Conservation (phyloP, 2,888 invertebrate species). For the Autographa pulchrina region DNA sequence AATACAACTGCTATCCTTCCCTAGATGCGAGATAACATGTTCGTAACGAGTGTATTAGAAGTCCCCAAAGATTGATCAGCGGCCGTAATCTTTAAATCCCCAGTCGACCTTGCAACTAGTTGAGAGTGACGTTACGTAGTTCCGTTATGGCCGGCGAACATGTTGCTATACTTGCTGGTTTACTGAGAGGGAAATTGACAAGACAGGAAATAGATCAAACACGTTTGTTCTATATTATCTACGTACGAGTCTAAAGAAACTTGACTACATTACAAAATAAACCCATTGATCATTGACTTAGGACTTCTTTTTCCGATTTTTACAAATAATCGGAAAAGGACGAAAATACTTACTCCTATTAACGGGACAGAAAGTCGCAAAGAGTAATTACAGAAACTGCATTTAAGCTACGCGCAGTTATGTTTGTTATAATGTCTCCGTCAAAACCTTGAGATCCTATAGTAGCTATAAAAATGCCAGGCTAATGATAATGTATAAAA, state of each 20-base stretch:
- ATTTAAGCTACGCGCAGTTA: not conserved
- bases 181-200: constrained; percentile 54
- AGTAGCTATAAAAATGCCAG: not conserved
- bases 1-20: not conserved
- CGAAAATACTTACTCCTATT: not conserved
- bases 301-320: not conserved
- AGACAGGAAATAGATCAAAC: constrained; percentile 26
- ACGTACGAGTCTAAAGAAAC: not conserved
- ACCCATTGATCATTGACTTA: not conserved
- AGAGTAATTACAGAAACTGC: no score
- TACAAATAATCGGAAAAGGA: not conserved
- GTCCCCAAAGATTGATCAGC: constrained; percentile 18
- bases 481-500: constrained; percentile 16
- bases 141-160: constrained; percentile 37
- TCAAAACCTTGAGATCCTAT: not conserved
- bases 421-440: not conserved
- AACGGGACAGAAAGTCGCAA: not conserved
- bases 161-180: constrained; percentile 33
- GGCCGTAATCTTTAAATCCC: constrained; percentile 36
- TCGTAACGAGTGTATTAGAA: not conserved
- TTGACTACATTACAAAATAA: not conserved
- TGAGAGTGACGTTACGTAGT: constrained; percentile 36
- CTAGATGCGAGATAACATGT: not conserved
- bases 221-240: constrained; percentile 1
- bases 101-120: constrained; percentile 51